phyloP scores from a whole-genome alignment of 2,113 vertebrate genomes.

The Heliornis fulica region DNA sequence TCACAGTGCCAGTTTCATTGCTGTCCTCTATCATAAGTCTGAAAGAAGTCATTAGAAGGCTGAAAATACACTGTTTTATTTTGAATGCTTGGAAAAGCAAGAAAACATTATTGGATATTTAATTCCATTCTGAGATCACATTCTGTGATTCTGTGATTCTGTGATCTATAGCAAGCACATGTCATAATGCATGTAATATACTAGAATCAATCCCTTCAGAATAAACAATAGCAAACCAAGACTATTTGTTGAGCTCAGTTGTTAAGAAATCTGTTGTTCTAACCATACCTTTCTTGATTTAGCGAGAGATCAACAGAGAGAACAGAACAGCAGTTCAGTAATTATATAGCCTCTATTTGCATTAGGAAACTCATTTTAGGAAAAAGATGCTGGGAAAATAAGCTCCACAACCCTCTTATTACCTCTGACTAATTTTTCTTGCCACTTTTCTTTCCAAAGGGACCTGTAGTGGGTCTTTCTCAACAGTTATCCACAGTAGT shows the following conservation, averaged over 20 bases:
- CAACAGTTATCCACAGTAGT: not conserved
- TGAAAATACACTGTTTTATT: not conserved
- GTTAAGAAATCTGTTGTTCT: not conserved
- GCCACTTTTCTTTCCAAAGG: not conserved
- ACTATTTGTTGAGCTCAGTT: not conserved
- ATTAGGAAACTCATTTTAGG: not conserved
- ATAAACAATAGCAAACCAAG: not conserved
- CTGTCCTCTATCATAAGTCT: not conserved
- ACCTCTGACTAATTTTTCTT: not conserved
- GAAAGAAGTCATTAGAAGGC: not conserved
- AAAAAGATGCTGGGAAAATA: not conserved
- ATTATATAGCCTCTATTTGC: not conserved
- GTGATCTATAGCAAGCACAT: not conserved
- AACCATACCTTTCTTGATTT: not conserved
- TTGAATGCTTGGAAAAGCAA: not conserved
- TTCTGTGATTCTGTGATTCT: too few relatives aligned
- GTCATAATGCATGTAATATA: not conserved
- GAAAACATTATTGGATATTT: not conserved
- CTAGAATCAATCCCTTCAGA: not conserved
- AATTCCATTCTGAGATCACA: not conserved
- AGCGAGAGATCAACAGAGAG: not conserved
- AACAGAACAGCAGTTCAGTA: not conserved
- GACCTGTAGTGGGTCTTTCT: not conserved
- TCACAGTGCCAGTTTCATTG: not conserved
- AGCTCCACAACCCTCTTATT: not conserved